Conservation (phyloP, 1,140 invertebrate genomes). For the Mya arenaria region DNA sequence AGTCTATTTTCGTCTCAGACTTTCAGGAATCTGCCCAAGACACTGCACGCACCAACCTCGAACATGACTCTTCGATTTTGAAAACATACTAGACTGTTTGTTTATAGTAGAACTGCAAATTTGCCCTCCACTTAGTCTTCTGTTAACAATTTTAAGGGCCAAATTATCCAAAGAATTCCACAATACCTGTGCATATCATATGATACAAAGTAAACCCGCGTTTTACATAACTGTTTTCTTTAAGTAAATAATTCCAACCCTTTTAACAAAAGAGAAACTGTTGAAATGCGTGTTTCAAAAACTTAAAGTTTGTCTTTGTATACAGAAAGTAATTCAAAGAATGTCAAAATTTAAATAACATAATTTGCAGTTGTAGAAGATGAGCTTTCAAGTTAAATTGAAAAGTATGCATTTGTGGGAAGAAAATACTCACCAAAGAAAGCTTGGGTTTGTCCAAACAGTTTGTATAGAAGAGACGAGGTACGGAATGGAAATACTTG, state of each 20-base stretch:
- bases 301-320: slow-evolving; percentile 33
- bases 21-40: too few relatives aligned
- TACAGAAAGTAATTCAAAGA: slow-evolving; percentile 35
- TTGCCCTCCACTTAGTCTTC: neutral
- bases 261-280: neutral
- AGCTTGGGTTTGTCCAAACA: slow-evolving; percentile 9
- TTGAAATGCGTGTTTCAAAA: neutral
- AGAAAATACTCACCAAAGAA: neutral
- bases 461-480: neutral
- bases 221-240: neutral
- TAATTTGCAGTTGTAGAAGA: slow-evolving; percentile 44
- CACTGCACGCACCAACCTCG: too few relatives aligned
- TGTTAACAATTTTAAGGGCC: neutral
- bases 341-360: slow-evolving; percentile 51
- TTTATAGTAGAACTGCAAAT: neutral
- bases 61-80: neutral
- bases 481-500: neutral
- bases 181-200: neutral
- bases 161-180: neutral
- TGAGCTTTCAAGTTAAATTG: slow-evolving; percentile 31
- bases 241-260: neutral
- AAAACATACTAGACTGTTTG: neutral
- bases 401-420: slow-evolving; percentile 20
- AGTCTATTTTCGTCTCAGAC: too few relatives aligned
- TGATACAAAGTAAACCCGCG: neutral